phyloP scores from a whole-genome alignment of 1,140 invertebrate genomes.

The Eurosta solidaginis region DNA sequence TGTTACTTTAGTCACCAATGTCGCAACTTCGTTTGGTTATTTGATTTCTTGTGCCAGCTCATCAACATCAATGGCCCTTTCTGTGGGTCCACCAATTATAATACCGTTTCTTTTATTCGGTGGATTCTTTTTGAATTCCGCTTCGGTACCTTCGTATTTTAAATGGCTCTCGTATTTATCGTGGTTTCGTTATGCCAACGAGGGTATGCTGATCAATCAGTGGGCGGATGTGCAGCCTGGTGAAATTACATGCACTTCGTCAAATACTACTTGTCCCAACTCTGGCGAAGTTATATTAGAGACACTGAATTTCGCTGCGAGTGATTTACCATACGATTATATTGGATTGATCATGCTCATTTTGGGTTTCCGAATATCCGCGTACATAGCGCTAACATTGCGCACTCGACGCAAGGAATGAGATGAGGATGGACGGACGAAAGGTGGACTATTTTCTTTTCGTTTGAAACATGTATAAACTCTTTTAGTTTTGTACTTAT shows the following conservation, averaged over 20 bases:
- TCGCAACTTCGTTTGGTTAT: slow-evolving; percentile 93
- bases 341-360: slow-evolving; percentile 72
- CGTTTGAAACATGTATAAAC: neutral
- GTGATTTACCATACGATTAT: slow-evolving; percentile 76
- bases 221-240: slow-evolving; percentile 75
- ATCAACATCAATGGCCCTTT: slow-evolving; percentile 82
- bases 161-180: slow-evolving; percentile 91
- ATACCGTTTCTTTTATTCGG: slow-evolving; percentile 94
- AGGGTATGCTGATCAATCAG: slow-evolving; percentile 91
- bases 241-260: slow-evolving; percentile 71
- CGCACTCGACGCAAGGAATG: slow-evolving; percentile 63
- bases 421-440: neutral
- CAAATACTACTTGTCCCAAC: slow-evolving; percentile 74
- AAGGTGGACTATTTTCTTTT: neutral
- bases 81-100: slow-evolving; percentile 86
- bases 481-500: neutral
- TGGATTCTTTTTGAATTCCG: slow-evolving; percentile 92
- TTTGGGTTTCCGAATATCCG: slow-evolving; percentile 75
- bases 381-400: slow-evolving; percentile 74
- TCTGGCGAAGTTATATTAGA: slow-evolving; percentile 79
- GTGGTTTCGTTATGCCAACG: slow-evolving; percentile 95
- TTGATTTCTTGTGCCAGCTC: slow-evolving; percentile 84
- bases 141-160: slow-evolving; percentile 87
- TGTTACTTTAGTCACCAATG: slow-evolving; percentile 84
- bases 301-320: slow-evolving; percentile 77